Percentiles rank a stretch among this genome's conserved stretches.
Evolutionary conservation across 64 coral and sea anemone species (phyloP).

Genomic region (Pocillopora verrucosa): DNA sequence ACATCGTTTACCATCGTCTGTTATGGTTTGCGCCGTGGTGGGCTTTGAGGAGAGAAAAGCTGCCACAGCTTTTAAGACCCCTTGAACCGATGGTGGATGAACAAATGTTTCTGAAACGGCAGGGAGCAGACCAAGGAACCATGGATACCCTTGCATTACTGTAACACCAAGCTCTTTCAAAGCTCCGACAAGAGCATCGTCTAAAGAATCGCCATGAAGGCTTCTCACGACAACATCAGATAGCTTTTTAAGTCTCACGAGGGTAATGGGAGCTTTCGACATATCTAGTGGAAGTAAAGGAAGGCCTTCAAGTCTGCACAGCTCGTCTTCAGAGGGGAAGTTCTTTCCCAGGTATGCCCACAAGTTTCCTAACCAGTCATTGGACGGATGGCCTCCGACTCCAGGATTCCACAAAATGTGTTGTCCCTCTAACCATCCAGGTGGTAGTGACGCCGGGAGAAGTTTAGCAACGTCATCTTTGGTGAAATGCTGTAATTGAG

Average conservation of each 20-base stretch:
- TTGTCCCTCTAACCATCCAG: constrained; percentile 17
- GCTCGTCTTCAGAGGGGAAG: constrained; percentile 26
- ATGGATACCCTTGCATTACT: constrained; percentile 51
- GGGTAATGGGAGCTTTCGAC: not conserved
- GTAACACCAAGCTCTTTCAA: constrained; percentile 40
- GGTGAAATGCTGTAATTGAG: constrained; percentile 6
- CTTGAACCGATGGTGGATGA: not conserved
- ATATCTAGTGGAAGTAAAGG: constrained; percentile 53
- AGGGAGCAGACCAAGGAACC: not conserved
- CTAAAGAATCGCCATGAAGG: constrained; percentile 2
- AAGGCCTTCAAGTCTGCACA: constrained; percentile 32
- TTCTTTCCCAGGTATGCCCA: constrained; percentile 64
- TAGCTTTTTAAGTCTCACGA: constrained; percentile 20
- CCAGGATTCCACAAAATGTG: constrained; percentile 32
- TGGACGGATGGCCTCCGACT: not conserved
- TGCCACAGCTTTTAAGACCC: not conserved
- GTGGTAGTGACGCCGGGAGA: not conserved
- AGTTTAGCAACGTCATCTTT: not conserved
- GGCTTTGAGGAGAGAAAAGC: not conserved
- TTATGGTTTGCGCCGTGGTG: not conserved
- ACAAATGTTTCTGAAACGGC: not conserved
- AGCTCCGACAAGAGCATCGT: not conserved
- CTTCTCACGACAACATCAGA: constrained; percentile 51
- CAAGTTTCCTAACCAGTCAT: constrained; percentile 45
- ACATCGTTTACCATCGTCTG: constrained; percentile 19